A percentile compares a stretch with the other conserved stretches of the same genome.
phyloP scores from a whole-genome alignment of 2,113 vertebrate species.

The Gadus macrocephalus region DNA sequence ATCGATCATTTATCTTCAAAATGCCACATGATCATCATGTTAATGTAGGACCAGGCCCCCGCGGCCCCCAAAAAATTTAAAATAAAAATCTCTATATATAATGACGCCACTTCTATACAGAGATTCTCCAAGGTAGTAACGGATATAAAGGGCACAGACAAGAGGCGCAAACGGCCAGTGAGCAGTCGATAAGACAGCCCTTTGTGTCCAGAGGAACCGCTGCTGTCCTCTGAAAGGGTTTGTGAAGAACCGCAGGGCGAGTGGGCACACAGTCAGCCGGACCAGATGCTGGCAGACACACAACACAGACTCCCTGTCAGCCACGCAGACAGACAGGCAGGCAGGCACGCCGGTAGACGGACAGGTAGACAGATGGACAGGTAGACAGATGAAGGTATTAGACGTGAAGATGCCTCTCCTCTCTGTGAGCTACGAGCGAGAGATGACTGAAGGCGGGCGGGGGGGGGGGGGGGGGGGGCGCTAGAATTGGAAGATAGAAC shows the following conservation, averaged over 20 bases:
- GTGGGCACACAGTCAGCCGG: neutral
- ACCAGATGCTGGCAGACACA: neutral
- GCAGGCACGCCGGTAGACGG: neutral
- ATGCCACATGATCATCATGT: neutral
- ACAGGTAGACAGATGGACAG: constrained; percentile 15
- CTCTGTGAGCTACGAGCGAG: constrained; percentile 53
- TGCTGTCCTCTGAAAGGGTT: too few species aligned
- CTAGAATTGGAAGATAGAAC: too few species aligned
- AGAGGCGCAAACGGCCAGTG: too few species aligned
- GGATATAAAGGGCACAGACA: too few species aligned
- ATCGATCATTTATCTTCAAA: neutral
- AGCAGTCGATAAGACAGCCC: neutral
- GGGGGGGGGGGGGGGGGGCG: constrained; percentile 47
- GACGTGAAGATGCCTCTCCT: constrained; percentile 59
- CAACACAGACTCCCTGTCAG: too few species aligned
- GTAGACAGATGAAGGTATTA: constrained; percentile 51
- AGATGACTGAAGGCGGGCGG: constrained; percentile 50
- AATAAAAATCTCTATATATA: too few species aligned
- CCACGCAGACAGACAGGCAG: constrained; percentile 2
- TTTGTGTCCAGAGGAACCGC: neutral
- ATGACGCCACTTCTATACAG: too few species aligned
- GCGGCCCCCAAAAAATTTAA: constrained; percentile 2
- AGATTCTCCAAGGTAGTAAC: too few species aligned
- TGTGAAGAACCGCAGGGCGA: too few species aligned
- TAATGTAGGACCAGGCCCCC: neutral